Evolutionary conservation across 2,113 vertebrate genomes (phyloP), one percentile per base, ranked within the genome.

Genomic region (Abramis brama): DNA sequence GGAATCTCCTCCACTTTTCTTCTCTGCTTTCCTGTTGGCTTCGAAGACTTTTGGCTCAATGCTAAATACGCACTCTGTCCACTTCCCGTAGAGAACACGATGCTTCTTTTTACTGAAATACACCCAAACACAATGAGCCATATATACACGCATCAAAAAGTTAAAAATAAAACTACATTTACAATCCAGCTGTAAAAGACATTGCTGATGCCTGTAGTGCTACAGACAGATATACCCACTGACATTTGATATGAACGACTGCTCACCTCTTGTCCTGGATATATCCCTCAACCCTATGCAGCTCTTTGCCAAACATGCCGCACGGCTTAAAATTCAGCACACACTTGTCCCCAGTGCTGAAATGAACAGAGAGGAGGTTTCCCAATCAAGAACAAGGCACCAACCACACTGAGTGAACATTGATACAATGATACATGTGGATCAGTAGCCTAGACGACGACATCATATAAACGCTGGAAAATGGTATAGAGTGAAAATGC

Each of bases 21-120:
- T 96, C 27, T 98, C 97, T 0, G 92, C 94, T 92, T 96, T 99
- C 90, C 91, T 96, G 89, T 95, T 91, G 0, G 94, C 87, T 33
- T 98, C 98, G 0, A 96, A 97, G 0, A 94, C 91, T 5, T 87
- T 94, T 7, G 96, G 95, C 45, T 98, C 97, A 2, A 97, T 90
- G 62, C 96, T 94, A 96, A 98, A 99, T 82, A 99, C 90, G 70
- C 97, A 97, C 87, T 99, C 98, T 0, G 98, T 99, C 98, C 98
- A 99, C 90, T 99, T 99, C 64, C 98, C 98, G 23, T 99, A 99
- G 86, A 99, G 96, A 83, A 99, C 92, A 2, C 94, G 94, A 13
- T 93, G 94, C 91, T 98, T 98, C 96, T 97, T 99, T 88, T 95
- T 98, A 92, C 98, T 99, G 90, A n/a, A 45, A 25, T 43, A n/a